These are phyloP conservation scores for Anableps anableps DNA, from an alignment of 2,797 vertebrate genomes.

Conservation along the genomic window DNA sequence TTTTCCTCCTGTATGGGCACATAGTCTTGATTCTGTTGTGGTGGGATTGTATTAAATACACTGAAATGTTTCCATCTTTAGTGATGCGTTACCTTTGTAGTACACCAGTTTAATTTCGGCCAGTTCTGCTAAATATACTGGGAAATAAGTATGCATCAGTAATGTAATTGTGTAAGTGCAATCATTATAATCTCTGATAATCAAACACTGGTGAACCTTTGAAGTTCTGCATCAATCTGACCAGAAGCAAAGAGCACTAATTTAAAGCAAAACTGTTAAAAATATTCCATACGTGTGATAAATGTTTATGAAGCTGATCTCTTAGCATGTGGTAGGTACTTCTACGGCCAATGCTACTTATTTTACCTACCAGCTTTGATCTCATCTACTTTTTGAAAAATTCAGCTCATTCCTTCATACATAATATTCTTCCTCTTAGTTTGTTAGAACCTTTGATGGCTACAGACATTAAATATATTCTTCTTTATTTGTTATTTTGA, in stretches of 20 bases:
- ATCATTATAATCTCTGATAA: too few relatives aligned
- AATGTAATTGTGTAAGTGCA: background rate
- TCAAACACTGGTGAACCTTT: background rate
- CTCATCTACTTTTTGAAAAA: background rate
- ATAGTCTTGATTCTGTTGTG: background rate
- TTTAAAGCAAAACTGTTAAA: background rate
- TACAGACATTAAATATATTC: too few relatives aligned
- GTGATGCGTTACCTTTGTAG: background rate
- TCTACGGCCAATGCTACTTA: background rate
- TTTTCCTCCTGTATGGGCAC: too few relatives aligned
- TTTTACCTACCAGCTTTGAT: background rate
- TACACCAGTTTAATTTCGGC: background rate
- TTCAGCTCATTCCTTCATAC: background rate
- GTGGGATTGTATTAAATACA: background rate
- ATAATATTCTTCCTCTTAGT: background rate
- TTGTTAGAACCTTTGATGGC: too few relatives aligned
- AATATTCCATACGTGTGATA: background rate
- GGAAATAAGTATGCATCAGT: background rate
- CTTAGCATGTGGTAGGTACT: background rate
- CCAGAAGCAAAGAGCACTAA: background rate
- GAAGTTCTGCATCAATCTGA: background rate
- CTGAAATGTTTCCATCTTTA: background rate
- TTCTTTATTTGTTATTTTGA: too few relatives aligned
- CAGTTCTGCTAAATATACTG: background rate
- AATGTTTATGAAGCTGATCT: background rate